A percentile compares a stretch with the other conserved stretches of the same genome.
Evolutionary conservation across 2,113 vertebrate genomes (phyloP).

Genomic region (Petaurus breviceps): DNA sequence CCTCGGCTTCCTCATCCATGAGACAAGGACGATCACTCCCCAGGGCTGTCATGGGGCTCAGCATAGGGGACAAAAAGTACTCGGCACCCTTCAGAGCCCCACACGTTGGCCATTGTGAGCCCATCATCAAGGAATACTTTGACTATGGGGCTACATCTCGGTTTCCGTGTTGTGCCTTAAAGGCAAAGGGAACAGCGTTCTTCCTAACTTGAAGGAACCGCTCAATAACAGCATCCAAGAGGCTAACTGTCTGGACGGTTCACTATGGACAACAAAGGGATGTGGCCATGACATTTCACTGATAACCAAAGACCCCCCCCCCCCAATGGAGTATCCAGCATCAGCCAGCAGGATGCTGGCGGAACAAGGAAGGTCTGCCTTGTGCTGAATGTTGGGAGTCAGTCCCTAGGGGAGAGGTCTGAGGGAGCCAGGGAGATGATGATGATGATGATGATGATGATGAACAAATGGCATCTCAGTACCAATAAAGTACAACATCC

Average conservation of each 20-base stretch:
- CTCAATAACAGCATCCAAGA: not conserved
- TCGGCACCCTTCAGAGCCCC: not conserved
- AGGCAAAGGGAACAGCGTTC: not conserved
- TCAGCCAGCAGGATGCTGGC: not conserved
- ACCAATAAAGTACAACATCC: not conserved
- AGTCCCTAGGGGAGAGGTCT: not conserved
- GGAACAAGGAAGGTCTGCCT: conserved; percentile 12
- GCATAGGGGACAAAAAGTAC: not conserved
- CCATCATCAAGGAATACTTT: not conserved
- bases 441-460: not conserved
- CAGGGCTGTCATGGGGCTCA: not conserved
- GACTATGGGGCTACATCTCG: not conserved
- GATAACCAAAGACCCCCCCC: not conserved
- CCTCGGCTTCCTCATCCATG: not conserved
- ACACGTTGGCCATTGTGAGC: not conserved
- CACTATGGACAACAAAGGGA: not conserved
- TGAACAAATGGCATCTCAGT: not conserved
- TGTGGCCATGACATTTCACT: not conserved
- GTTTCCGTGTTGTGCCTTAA: not conserved
- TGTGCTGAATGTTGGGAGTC: not conserved
- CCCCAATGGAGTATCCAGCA: not conserved
- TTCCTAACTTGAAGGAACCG: not conserved
- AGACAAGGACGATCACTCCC: not conserved
- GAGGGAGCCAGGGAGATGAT: not conserved
- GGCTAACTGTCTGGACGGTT: not conserved